Conservation (phyloP, 2,113 vertebrate genomes). For the Anhinga rufa region DNA sequence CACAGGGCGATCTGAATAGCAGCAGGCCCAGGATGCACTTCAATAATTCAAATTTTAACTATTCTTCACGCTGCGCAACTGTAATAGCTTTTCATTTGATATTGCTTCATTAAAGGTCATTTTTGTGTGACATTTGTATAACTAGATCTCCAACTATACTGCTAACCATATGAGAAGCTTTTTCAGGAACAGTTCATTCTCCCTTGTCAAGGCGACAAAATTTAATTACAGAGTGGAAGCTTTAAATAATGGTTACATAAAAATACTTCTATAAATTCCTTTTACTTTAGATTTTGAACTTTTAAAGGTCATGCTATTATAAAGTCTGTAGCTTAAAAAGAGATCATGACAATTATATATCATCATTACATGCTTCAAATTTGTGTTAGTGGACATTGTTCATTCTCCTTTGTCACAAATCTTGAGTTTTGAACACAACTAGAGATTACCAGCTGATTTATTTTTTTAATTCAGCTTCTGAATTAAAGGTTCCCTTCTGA, state of each 20-base stretch:
- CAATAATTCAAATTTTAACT: neutral
- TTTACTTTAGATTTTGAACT: neutral
- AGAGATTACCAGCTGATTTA: neutral
- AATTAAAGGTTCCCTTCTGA: neutral
- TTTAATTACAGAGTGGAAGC: slow-evolving; percentile 30
- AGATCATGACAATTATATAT: neutral
- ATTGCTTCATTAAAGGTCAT: slow-evolving; percentile 17
- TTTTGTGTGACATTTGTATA: slow-evolving; percentile 44
- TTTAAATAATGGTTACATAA: slow-evolving; percentile 22
- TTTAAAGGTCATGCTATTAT: neutral
- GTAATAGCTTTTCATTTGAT: neutral
- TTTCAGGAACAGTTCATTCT: slow-evolving; percentile 42
- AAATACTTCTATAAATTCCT: slow-evolving; percentile 17
- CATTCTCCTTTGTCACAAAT: neutral
- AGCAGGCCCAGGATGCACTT: neutral
- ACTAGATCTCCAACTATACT: slow-evolving; percentile 31
- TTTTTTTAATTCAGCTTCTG: neutral
- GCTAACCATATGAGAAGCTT: slow-evolving; percentile 25
- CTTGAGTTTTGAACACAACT: neutral
- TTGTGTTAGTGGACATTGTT: neutral
- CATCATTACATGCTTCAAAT: neutral
- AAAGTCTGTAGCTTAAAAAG: neutral
- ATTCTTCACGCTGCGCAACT: neutral
- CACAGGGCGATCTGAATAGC: neutral
- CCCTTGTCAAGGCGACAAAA: slow-evolving; percentile 21